These are phyloP conservation scores for Anableps anableps DNA, from an alignment of 2,797 vertebrate genomes.

Conservation along the genomic window DNA sequence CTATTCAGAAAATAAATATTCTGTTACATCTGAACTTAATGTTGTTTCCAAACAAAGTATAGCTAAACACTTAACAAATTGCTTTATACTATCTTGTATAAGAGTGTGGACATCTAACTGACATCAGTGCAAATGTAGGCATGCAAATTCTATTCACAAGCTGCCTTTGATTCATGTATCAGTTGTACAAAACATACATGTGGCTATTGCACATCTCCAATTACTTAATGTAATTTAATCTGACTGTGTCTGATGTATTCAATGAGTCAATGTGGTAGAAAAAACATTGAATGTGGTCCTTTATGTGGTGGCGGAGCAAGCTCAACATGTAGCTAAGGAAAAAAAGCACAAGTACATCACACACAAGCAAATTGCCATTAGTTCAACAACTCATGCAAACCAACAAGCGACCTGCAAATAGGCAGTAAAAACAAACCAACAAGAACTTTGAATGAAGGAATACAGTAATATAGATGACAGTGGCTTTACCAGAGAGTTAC, in stretches of 20 bases:
- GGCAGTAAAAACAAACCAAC: not conserved
- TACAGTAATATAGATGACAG: too few species aligned
- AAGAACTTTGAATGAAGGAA: not conserved
- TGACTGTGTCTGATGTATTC: not conserved
- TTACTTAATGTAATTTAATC: slow-evolving; percentile 3
- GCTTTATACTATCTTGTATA: not conserved
- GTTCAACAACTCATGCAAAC: not conserved
- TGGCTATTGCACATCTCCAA: not conserved
- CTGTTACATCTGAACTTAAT: not conserved
- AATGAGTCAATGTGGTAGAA: not conserved
- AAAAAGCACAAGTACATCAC: not conserved
- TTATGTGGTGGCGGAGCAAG: not conserved
- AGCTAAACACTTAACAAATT: not conserved
- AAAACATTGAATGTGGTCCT: not conserved
- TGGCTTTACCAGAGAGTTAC: too few species aligned
- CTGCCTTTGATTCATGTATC: too few species aligned
- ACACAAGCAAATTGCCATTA: not conserved
- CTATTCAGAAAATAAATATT: not conserved
- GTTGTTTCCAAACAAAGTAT: not conserved
- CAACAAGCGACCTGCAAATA: not conserved
- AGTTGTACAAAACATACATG: not conserved
- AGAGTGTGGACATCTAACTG: not conserved
- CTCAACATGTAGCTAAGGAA: not conserved
- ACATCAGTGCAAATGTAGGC: not conserved
- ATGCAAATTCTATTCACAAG: not conserved